Percentiles rank a stretch among this genome's conserved stretches.
phyloP scores from a whole-genome alignment of 2,888 invertebrate genomes.

The Rhogogaster chlorosoma region DNA sequence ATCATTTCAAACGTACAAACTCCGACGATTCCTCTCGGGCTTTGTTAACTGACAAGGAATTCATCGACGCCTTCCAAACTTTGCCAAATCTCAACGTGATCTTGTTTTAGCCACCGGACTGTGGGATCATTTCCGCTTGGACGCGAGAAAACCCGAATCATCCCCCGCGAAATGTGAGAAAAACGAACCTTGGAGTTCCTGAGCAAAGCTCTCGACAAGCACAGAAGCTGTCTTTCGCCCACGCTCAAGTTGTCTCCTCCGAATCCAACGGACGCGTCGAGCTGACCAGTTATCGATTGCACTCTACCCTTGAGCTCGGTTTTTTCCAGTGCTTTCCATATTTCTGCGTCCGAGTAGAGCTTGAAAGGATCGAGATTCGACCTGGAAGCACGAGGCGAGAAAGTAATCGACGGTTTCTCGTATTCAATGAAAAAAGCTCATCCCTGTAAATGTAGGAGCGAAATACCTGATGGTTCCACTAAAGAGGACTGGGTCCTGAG shows the following conservation, averaged over 20 bases:
- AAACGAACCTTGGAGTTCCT: slow-evolving; percentile 78
- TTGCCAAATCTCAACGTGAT: not conserved
- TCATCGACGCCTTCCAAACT: not conserved
- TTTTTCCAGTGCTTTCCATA: slow-evolving; percentile 78
- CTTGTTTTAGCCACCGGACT: not conserved
- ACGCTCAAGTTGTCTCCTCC: slow-evolving; percentile 72
- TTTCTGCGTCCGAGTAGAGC: slow-evolving; percentile 71
- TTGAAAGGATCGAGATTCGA: slow-evolving; percentile 78
- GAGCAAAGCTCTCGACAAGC: slow-evolving; percentile 82
- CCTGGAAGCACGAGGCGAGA: slow-evolving; percentile 65
- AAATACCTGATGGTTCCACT: slow-evolving; percentile 80
- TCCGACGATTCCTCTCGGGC: not conserved
- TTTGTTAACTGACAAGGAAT: not conserved
- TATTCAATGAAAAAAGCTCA: not conserved
- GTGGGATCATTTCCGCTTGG: not conserved
- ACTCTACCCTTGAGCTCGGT: slow-evolving; percentile 77
- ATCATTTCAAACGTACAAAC: slow-evolving; percentile 25
- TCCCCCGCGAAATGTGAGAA: not conserved
- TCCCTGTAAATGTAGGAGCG: not conserved
- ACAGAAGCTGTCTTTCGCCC: slow-evolving; percentile 83
- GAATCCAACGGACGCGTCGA: slow-evolving; percentile 78
- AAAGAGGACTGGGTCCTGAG: slow-evolving; percentile 84
- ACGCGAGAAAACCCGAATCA: slow-evolving; percentile 30
- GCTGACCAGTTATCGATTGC: slow-evolving; percentile 69
- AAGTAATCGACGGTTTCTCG: not conserved